A percentile compares a stretch with the other conserved stretches of the same genome.
Evolutionary conservation across 2,113 vertebrate species (phyloP).

Genomic region (Trematomus loennbergii): DNA sequence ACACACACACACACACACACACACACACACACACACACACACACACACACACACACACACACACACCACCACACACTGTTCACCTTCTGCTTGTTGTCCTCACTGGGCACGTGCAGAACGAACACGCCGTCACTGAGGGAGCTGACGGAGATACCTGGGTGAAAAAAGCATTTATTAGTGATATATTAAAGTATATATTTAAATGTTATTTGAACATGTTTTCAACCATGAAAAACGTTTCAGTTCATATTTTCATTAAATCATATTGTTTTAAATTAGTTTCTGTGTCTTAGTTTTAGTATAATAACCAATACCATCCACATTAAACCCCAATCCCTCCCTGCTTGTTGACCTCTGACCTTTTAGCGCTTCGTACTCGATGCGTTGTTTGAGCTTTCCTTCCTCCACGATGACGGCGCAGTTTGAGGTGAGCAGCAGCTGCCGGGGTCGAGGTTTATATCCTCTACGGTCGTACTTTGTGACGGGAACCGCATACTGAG

Average conservation of each 20-base stretch:
- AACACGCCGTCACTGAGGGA: slow-evolving; percentile 96
- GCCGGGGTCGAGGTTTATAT: slow-evolving; percentile 91
- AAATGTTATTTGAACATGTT: no score
- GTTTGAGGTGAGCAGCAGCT: slow-evolving; percentile 89
- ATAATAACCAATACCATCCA: no score
- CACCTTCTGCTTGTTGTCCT: slow-evolving; percentile 98
- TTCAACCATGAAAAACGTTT: no score
- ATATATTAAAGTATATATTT: no score
- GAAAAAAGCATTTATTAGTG: no score
- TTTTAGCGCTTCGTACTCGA: slow-evolving; percentile 89
- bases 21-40: background rate
- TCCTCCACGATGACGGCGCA: slow-evolving; percentile 90
- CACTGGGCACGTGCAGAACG: slow-evolving; percentile 93
- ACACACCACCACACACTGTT: no score
- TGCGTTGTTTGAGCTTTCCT: slow-evolving; percentile 93
- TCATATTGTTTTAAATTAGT: no score
- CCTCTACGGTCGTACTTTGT: slow-evolving; percentile 97
- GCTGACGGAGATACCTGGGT: slow-evolving; percentile 95
- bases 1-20: no score
- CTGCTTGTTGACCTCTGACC: slow-evolving; percentile 79
- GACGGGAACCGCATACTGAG: slow-evolving; percentile 93
- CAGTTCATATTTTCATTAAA: no score
- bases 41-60: background rate
- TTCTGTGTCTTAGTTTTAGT: no score
- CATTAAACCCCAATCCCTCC: background rate